These are phyloP conservation scores for Tetheella fluctuosa DNA, from an alignment of 2,888 invertebrate genomes.

Conservation along the genomic window DNA sequence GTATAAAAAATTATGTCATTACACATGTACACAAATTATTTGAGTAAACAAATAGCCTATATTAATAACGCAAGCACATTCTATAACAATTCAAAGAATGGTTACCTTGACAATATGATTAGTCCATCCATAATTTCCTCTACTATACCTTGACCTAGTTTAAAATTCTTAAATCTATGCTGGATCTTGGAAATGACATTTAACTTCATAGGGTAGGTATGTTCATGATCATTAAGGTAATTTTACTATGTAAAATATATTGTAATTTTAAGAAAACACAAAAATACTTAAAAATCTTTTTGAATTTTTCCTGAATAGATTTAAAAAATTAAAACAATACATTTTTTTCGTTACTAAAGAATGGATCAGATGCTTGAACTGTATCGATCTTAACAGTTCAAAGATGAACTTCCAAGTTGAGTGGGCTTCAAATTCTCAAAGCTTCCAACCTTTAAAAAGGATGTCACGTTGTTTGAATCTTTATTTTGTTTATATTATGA, in stretches of 20 bases:
- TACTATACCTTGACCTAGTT: no score
- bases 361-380: conserved; percentile 27
- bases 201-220: neutral
- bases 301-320: neutral
- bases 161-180: no score
- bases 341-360: conserved; percentile 14
- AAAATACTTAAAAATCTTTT: neutral
- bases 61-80: neutral
- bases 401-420: conserved; percentile 27
- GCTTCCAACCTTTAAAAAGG: conserved; percentile 20
- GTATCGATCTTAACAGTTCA: conserved; percentile 28
- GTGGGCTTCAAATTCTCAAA: conserved; percentile 20
- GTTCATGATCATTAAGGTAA: no score
- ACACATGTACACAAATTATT: neutral
- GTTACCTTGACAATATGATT: neutral
- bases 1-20: neutral
- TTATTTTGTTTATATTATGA: neutral
- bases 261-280: no score
- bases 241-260: no score
- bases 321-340: neutral
- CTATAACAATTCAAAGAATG: neutral
- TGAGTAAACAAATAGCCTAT: neutral
- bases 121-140: neutral
- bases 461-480: conserved; percentile 18
- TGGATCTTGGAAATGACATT: neutral